These are phyloP conservation scores for Uropetala carovei DNA, from an alignment of 2,888 invertebrate genomes.

Conservation along the genomic window DNA sequence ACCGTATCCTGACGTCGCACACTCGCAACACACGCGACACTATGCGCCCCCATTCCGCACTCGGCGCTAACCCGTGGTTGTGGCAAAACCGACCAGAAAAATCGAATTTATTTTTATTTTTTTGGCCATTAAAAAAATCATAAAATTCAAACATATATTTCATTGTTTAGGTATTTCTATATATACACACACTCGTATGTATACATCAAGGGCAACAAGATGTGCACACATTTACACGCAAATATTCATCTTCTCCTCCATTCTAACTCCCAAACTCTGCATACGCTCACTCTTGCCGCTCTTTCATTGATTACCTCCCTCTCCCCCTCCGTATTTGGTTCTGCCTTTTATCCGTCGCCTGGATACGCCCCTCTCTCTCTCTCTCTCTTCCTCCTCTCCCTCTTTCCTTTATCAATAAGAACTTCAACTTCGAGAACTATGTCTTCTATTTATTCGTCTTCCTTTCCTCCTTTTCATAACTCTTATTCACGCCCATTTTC, in stretches of 20 bases:
- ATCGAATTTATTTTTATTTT: no score
- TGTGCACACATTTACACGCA: no score
- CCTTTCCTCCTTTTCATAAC: background rate
- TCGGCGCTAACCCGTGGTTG: no score
- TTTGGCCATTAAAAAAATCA: no score
- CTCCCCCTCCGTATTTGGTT: background rate
- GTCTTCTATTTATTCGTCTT: background rate
- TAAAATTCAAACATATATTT: no score
- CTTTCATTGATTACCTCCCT: constrained; percentile 41
- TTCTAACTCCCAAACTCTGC: background rate
- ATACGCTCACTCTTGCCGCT: background rate
- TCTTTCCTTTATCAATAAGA: background rate
- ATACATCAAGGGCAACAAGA: no score
- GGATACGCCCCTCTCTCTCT: background rate
- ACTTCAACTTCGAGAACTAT: background rate
- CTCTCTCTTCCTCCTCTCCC: background rate
- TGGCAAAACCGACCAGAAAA: no score
- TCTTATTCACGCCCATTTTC: background rate
- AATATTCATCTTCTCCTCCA: background rate
- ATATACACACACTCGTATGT: no score
- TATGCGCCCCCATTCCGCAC: no score
- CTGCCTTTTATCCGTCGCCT: constrained; percentile 31
- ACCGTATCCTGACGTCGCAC: no score
- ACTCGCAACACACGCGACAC: no score
- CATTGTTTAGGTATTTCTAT: no score